Conservation (phyloP, 2,888 invertebrate genomes). For the Pseudanteris insignis region DNA sequence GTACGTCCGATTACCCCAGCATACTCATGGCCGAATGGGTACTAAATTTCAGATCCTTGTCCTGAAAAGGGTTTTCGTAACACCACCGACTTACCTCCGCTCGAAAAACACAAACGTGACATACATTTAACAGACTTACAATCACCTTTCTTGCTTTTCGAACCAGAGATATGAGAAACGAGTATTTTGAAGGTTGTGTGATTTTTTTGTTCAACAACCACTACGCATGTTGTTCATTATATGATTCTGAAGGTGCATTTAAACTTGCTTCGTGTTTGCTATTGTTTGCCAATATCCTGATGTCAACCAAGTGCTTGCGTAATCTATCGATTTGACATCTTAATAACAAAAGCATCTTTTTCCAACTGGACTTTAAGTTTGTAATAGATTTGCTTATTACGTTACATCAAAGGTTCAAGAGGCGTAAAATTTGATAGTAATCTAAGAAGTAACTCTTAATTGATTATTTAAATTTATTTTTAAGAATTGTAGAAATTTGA, state of each 20-base stretch:
- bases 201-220: conserved; percentile 3
- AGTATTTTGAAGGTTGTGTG: conserved; percentile 8
- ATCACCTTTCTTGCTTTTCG: conserved; percentile 21
- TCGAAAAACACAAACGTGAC: conserved; percentile 26
- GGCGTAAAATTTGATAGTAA: no score
- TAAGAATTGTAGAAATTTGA: no score
- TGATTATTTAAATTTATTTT: no score
- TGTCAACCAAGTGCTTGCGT: no score
- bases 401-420: no score
- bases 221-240: conserved; percentile 8
- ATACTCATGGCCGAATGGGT: conserved; percentile 23
- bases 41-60: conserved; percentile 20
- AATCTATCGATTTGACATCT: no score
- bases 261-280: not conserved
- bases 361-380: no score
- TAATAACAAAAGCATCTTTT: no score
- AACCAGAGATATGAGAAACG: conserved; percentile 12
- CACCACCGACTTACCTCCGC: conserved; percentile 2
- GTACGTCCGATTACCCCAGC: conserved; percentile 27
- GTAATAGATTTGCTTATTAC: no score
- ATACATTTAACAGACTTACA: conserved; percentile 27
- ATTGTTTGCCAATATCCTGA: no score
- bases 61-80: conserved; percentile 25
- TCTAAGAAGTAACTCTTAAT: no score
- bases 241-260: conserved; percentile 15